Evolutionary conservation across 2,113 vertebrate species (phyloP).

Genomic region (Callipepla californica): DNA sequence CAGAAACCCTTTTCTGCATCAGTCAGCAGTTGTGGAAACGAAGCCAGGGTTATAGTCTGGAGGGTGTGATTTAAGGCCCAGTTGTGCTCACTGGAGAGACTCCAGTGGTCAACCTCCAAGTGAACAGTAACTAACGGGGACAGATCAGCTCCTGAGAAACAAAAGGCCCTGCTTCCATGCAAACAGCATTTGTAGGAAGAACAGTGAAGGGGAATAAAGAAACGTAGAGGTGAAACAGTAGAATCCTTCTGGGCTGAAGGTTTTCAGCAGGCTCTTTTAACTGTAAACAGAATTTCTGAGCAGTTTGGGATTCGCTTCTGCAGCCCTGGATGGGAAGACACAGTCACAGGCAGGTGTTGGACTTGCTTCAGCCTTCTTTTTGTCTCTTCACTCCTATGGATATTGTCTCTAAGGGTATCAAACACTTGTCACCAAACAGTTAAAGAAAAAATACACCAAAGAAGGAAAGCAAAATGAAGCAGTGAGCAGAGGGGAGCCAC

Average conservation of each 20-base stretch:
- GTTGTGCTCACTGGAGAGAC: not conserved
- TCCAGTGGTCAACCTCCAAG: not conserved
- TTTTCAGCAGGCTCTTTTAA: constrained; percentile 4
- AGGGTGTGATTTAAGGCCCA: not conserved
- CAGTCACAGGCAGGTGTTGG: not conserved
- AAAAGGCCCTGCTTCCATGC: constrained; percentile 4
- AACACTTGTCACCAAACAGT: not conserved
- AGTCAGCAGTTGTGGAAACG: not conserved
- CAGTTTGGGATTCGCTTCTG: not conserved
- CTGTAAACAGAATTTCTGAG: not conserved
- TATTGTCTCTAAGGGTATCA: too few relatives aligned
- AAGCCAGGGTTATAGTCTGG: not conserved
- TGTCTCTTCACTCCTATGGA: not conserved
- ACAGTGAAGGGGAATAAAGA: not conserved
- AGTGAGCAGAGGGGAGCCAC: rapidly evolving
- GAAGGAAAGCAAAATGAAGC: not conserved
- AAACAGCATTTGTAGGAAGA: not conserved
- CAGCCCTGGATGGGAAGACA: not conserved
- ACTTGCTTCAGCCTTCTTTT: not conserved
- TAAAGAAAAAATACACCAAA: not conserved
- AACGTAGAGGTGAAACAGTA: not conserved
- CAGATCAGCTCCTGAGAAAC: not conserved
- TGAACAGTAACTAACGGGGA: not conserved
- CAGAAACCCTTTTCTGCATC: not conserved
- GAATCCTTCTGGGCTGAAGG: not conserved